These are phyloP conservation scores for Pseudorhombus dupliciocellatus DNA, from an alignment of 2,113 vertebrate genomes.

Conservation along the genomic window DNA sequence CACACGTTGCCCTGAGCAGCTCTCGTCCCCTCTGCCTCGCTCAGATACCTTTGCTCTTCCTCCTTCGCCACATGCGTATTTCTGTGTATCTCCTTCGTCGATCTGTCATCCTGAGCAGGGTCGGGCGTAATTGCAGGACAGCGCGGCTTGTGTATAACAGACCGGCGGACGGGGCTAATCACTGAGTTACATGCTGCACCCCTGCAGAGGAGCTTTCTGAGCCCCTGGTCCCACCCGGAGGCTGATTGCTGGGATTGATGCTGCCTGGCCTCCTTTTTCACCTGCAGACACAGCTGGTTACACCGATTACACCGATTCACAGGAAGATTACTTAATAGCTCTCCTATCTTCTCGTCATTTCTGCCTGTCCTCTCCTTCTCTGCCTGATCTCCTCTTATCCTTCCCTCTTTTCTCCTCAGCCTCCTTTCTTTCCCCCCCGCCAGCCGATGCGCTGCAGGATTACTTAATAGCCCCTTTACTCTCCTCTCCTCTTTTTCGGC, in stretches of 20 bases:
- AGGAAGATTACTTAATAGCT: conserved; percentile 77
- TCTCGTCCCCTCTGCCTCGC: conserved; percentile 33
- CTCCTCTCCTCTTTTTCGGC: conserved; percentile 43
- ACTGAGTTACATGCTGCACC: conserved; percentile 59
- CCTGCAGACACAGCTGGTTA: conserved; percentile 77
- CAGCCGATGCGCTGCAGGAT: conserved; percentile 52
- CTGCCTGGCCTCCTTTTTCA: conserved; percentile 63
- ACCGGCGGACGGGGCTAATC: conserved; percentile 65
- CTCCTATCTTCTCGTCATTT: conserved; percentile 62
- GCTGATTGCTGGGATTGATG: conserved; percentile 75
- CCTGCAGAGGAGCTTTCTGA: conserved; percentile 69
- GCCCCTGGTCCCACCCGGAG: conserved; percentile 63
- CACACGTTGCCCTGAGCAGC: conserved; percentile 18
- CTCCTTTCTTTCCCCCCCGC: conserved; percentile 53
- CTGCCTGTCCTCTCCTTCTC: conserved; percentile 60
- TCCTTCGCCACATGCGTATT: conserved; percentile 5
- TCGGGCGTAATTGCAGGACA: conserved; percentile 63
- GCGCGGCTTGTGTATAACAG: conserved; percentile 56
- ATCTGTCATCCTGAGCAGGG: conserved; percentile 40
- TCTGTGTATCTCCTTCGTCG: conserved; percentile 33
- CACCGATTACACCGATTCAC: conserved; percentile 73
- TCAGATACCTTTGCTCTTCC: conserved; percentile 34
- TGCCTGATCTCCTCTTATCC: conserved; percentile 59
- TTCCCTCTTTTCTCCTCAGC: conserved; percentile 41
- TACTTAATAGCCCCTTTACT: conserved; percentile 62